Base-by-base conservation (phyloP, 1,140 invertebrate genomes). In the Euura saliciscinereae region DNA sequence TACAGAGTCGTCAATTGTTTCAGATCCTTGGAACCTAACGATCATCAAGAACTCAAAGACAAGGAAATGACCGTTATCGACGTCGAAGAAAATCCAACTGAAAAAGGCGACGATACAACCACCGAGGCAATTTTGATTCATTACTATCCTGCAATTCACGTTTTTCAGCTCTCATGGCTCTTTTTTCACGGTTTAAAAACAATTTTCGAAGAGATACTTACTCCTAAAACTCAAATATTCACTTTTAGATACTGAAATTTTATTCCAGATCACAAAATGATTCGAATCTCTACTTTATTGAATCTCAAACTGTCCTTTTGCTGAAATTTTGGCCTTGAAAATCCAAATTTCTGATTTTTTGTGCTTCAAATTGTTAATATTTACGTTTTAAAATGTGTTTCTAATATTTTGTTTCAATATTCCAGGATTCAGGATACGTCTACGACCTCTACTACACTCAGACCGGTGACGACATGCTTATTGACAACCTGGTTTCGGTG, bases 1-100 rank as follows among this genome's bases (percentile, higher is more conserved):
- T 86, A 82, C 72, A 81, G 83, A 64, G 80, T 86, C 5, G 83
- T 84, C 0, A 86, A 86, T 72, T 83, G 80, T 43, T 65, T 43
- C 42, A 44, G 71, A 44, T 45, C 13, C 11, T 46, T 59, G 4
- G 43, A 51, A 7, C 3, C 43, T 10, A 44, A n/a, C 13, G 43
- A 42, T 44, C 2, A 10, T 10, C 44, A 67, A 71, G 11, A 44
- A 71, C 44, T 43, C 43, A 45, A 66, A 7, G n/a, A 70, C 28
- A 46, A 64, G 11, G 51, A 59, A 59, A 59, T 59, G 10, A 11
- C 51, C 13, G 51, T 59, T 3, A 59, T 59, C 13, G 51, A 59
- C 13, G 51, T 59, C 51, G 51, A 59, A 59, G 51, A 28, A 28
- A 28, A 28, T 28, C 28, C 28, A 28, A 28, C 28, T 28, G 28